A percentile compares a stretch with the other conserved stretches of the same genome.
Evolutionary conservation across 2,113 vertebrate species (phyloP).

Genomic region (Laticauda laticaudata): DNA sequence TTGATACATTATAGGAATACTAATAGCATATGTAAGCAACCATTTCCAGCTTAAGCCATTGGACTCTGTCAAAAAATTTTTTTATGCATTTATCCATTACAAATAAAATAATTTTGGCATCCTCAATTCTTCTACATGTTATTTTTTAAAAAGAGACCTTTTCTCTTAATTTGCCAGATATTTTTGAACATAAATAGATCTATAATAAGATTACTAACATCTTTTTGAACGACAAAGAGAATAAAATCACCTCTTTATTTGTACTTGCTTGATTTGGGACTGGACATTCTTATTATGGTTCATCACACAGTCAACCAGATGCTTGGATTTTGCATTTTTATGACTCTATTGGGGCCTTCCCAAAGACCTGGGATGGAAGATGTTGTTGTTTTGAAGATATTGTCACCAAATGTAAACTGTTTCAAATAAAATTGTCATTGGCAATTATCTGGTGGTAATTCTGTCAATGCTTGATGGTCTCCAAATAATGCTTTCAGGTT

Average conservation of each 20-base stretch:
- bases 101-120: slow-evolving; percentile 12
- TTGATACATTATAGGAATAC: background rate
- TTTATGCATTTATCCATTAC: background rate
- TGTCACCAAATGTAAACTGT: background rate
- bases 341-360: background rate
- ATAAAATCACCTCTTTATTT: background rate
- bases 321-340: background rate
- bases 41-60: background rate
- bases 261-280: background rate
- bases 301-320: background rate
- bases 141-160: background rate
- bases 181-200: background rate
- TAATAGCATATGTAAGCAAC: background rate
- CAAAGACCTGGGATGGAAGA: background rate
- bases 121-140: background rate
- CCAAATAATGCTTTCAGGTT: background rate
- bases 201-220: background rate
- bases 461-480: background rate
- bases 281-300: background rate
- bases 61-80: background rate
- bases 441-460: background rate
- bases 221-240: background rate
- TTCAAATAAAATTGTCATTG: background rate
- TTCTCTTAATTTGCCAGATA: background rate
- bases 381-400: background rate